Evolutionary conservation across 1,140 invertebrate species (phyloP).

Genomic region (Harpegnathos saltator): DNA sequence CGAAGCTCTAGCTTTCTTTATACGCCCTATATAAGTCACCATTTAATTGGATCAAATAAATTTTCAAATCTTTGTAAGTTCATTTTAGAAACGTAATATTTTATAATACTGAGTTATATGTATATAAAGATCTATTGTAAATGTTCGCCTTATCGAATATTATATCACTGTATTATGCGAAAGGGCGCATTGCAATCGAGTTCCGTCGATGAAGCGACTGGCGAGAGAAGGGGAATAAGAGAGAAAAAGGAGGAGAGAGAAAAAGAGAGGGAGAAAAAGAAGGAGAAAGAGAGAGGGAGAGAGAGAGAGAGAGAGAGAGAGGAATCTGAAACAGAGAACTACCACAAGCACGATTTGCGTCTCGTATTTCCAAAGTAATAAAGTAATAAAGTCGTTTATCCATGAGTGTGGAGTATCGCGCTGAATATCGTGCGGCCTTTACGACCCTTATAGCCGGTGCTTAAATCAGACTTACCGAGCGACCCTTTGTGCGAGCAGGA

Average conservation of each 20-base stretch:
- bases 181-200: background rate
- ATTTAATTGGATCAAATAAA: background rate
- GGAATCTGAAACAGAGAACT: background rate
- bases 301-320: too few relatives aligned
- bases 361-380: slow-evolving; percentile 43
- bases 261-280: too few relatives aligned
- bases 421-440: slow-evolving; percentile 49
- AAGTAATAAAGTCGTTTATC: slow-evolving; percentile 42
- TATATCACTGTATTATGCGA: too few relatives aligned
- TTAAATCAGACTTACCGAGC: slow-evolving; percentile 55
- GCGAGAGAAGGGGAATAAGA: background rate
- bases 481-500: slow-evolving; percentile 35
- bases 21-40: background rate
- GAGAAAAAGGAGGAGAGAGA: too few relatives aligned
- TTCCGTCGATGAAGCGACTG: background rate
- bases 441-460: slow-evolving; percentile 42
- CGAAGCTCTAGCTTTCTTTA: too few relatives aligned
- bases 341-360: slow-evolving; percentile 52
- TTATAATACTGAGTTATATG: slow-evolving; percentile 13
- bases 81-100: background rate
- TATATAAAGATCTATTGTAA: too few relatives aligned
- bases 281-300: too few relatives aligned
- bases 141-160: too few relatives aligned
- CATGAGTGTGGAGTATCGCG: slow-evolving; percentile 35
- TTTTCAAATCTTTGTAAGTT: background rate